Evolutionary conservation across 1,140 invertebrate genomes (phyloP), one percentile per base, ranked within the genome.

Genomic region (Popillia japonica): DNA sequence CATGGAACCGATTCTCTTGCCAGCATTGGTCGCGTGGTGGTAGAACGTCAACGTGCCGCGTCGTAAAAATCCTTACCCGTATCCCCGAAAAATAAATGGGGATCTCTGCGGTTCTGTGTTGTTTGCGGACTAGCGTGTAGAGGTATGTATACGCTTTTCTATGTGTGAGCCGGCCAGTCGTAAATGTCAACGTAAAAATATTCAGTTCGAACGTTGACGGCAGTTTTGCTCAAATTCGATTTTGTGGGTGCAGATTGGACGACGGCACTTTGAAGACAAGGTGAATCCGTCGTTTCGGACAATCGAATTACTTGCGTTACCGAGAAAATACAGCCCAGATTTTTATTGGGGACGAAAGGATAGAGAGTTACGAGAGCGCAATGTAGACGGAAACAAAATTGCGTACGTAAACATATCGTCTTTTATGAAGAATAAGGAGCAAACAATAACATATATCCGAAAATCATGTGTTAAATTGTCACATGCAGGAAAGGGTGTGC

Each of bases 131-230:
- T 34, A 20, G 20, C 17, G 27, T 34, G 27, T 34, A 4, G 27
- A 55, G 48, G 17, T 68, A 68, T 68, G 61, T 68, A 27, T 68
- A 27, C 61, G 61, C 20, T 14, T 68, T 34, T 55, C 48, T 17
- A n/a, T 17, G 6, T 0, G 44, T 14, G 22, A 27, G 61, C 61
- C 7, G 22, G 27, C 6, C 20, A 6, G 61, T 68, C 61, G 61
- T 68, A 68, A 68, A 68, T 68, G 61, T 68, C 61, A 68, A 20
- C 61, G 61, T 68, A 68, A 68, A 68, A 68, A 68, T 68, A 68
- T 68, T 68, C 61, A 34, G 61, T 68, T 68, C 27, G 61, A 20
- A 68, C 61, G 22, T 17, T 68, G 61, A 68, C 61, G 61, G 61
- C 61, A 34, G 61, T 68, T 68, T 68, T 22, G 61, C 27, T 27